phyloP scores from a whole-genome alignment of 2,888 invertebrate species.

The Serrognathus titanus region DNA sequence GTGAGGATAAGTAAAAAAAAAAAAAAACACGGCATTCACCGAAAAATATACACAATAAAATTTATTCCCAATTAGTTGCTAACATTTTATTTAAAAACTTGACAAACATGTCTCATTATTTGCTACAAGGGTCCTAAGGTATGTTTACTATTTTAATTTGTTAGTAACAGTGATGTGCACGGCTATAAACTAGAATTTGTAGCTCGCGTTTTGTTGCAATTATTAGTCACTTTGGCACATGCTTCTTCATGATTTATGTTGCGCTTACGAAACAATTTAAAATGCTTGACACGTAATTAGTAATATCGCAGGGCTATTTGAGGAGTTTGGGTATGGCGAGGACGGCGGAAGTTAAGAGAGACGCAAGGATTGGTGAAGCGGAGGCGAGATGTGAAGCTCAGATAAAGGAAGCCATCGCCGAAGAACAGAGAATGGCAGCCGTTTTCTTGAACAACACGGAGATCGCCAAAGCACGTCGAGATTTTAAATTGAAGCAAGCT shows the following conservation, averaged over 20 bases:
- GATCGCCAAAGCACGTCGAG: constrained; percentile 93
- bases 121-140: constrained; percentile 60
- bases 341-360: constrained; percentile 92
- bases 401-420: constrained; percentile 93
- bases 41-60: no score
- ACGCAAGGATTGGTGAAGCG: constrained; percentile 95
- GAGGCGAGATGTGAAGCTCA: constrained; percentile 90
- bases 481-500: constrained; percentile 96
- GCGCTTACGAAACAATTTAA: no score
- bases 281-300: background rate
- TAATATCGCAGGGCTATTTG: constrained; percentile 73
- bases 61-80: constrained; percentile 1
- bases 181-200: no score
- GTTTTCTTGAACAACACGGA: constrained; percentile 94
- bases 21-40: no score
- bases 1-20: constrained; percentile 51
- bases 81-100: constrained; percentile 23
- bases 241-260: no score
- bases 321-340: constrained; percentile 93
- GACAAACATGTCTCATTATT: constrained; percentile 29
- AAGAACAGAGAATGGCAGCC: constrained; percentile 93
- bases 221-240: no score
- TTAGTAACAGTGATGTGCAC: no score
- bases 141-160: constrained; percentile 44
- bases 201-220: no score